Conservation (phyloP, 2,113 vertebrate genomes). For the Urocynchramus pylzowi region DNA sequence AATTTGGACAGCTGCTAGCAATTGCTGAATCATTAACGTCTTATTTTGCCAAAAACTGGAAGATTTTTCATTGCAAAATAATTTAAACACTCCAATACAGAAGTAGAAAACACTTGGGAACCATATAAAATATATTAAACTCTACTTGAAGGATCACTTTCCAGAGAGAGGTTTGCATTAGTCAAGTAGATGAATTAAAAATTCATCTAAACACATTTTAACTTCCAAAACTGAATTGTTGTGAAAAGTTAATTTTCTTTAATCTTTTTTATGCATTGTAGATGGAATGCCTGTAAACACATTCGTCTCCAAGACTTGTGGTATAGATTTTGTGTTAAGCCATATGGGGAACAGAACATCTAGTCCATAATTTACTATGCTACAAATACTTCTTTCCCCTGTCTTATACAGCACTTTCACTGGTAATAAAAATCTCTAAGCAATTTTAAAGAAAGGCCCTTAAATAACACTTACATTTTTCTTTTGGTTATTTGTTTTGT, state of each 20-base stretch:
- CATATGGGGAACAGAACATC: background rate
- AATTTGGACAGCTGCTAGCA: background rate
- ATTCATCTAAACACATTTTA: background rate
- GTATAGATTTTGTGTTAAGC: background rate
- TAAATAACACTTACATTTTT: constrained; percentile 56
- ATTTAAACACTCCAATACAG: background rate
- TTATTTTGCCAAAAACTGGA: background rate
- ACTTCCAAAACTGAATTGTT: background rate
- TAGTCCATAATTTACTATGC: background rate
- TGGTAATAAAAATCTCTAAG: background rate
- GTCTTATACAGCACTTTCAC: background rate
- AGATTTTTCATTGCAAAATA: background rate
- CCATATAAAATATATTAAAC: background rate
- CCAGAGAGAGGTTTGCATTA: background rate
- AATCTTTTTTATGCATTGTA: background rate
- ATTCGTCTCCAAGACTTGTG: background rate
- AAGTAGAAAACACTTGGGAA: background rate
- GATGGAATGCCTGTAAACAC: background rate
- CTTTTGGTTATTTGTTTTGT: background rate
- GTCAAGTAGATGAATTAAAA: background rate
- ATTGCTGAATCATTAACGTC: background rate
- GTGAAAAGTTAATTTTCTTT: background rate
- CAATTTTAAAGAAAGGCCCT: background rate
- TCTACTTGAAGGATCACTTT: background rate
- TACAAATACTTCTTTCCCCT: background rate